Percentiles rank a stretch among this genome's conserved stretches.
Evolutionary conservation across 2,888 invertebrate species (phyloP).

Genomic region (Ashinkailepas kermadecensis): DNA sequence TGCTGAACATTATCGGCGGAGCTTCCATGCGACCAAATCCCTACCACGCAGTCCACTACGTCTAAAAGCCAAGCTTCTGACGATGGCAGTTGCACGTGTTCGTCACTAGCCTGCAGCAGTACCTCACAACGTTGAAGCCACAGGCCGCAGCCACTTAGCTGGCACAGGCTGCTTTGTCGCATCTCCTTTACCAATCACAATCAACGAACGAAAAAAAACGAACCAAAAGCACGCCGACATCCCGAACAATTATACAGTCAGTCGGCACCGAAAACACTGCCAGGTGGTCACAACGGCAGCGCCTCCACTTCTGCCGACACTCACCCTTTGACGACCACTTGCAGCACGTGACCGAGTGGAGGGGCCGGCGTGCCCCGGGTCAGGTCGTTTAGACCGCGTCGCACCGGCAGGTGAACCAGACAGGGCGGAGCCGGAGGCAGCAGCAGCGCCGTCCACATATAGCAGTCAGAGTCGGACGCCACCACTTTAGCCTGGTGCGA

Average conservation of each 20-base stretch:
- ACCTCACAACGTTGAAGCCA: no score
- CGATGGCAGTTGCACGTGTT: no score
- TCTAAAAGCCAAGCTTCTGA: no score
- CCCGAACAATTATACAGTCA: not conserved
- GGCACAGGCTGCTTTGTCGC: no score
- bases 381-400: constrained; percentile 2
- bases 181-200: not conserved
- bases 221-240: no score
- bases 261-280: not conserved
- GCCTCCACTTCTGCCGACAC: not conserved
- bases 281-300: not conserved
- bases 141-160: no score
- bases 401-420: not conserved
- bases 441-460: constrained; percentile 2
- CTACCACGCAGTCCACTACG: no score
- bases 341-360: not conserved
- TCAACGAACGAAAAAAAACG: not conserved
- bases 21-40: no score
- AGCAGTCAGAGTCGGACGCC: not conserved
- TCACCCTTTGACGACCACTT: not conserved
- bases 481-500: not conserved
- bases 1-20: no score
- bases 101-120: no score
- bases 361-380: not conserved
- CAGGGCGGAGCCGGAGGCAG: constrained; percentile 10